These are phyloP conservation scores for Eubasilissa regina DNA, from an alignment of 1,140 invertebrate species.

Conservation along the genomic window DNA sequence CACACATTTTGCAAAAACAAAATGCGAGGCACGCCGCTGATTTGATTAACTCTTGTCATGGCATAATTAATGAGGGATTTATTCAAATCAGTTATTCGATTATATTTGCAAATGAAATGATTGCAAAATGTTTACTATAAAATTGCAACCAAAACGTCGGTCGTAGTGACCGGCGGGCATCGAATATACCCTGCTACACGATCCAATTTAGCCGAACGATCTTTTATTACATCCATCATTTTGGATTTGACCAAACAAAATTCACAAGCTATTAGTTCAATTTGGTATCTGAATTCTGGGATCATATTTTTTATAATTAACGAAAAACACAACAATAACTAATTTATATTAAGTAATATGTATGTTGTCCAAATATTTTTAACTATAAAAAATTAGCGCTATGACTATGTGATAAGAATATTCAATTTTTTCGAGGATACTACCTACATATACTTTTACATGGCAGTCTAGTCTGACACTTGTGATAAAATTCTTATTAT, in stretches of 20 bases:
- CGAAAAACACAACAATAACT: too few relatives aligned
- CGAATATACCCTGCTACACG: neutral
- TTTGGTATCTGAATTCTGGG: too few relatives aligned
- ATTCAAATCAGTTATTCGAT: constrained; percentile 42
- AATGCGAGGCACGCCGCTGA: constrained; percentile 23
- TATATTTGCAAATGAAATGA: constrained; percentile 29
- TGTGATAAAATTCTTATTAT: too few relatives aligned
- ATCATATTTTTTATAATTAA: too few relatives aligned
- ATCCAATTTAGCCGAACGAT: neutral
- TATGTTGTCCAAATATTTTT: too few relatives aligned
- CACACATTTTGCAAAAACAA: constrained; percentile 48
- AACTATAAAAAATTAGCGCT: too few relatives aligned
- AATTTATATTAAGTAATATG: too few relatives aligned
- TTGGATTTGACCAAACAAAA: constrained; percentile 4
- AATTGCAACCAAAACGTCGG: constrained; percentile 17
- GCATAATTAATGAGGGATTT: constrained; percentile 50
- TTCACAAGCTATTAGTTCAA: neutral
- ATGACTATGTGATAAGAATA: too few relatives aligned
- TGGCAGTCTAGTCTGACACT: too few relatives aligned
- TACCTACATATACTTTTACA: too few relatives aligned
- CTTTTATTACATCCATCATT: neutral
- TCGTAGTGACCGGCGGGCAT: neutral
- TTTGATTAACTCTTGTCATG: constrained; percentile 55
- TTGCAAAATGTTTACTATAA: constrained; percentile 10
- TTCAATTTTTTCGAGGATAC: too few relatives aligned